Conservation (phyloP, 2,797 vertebrate species). For the Choloepus didactylus region DNA sequence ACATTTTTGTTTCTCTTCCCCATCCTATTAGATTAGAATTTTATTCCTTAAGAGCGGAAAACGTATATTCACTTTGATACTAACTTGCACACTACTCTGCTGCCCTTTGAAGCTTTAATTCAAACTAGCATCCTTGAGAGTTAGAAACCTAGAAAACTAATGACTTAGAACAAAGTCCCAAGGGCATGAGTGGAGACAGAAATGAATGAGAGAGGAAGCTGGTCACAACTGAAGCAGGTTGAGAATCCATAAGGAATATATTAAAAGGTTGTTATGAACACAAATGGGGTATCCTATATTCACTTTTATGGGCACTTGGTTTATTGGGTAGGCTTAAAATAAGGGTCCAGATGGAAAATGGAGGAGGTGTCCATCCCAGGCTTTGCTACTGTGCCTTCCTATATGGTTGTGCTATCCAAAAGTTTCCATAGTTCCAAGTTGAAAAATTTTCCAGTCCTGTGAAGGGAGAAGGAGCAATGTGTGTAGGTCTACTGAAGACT, state of each 20-base stretch:
- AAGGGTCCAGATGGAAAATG: not conserved
- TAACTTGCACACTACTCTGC: not conserved
- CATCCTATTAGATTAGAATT: not conserved
- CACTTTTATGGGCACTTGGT: not conserved
- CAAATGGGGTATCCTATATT: not conserved
- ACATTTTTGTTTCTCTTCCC: not conserved
- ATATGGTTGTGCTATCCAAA: not conserved
- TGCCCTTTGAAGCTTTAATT: not conserved
- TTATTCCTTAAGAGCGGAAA: not conserved
- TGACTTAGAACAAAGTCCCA: not conserved
- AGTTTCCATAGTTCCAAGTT: not conserved
- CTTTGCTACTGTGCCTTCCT: not conserved
- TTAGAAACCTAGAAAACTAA: not conserved
- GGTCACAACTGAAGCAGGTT: not conserved
- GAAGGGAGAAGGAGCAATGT: not conserved
- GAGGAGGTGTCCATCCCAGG: not conserved
- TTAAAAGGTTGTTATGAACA: not conserved
- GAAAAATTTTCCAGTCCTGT: not conserved
- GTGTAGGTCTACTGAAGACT: not conserved
- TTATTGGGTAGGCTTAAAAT: not conserved
- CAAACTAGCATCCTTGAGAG: not conserved
- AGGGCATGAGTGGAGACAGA: not conserved
- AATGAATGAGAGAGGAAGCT: not conserved
- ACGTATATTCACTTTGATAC: not conserved
- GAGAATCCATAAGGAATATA: not conserved